Conservation (phyloP, 1,140 invertebrate genomes). For the Rhopalosiphum padi region DNA sequence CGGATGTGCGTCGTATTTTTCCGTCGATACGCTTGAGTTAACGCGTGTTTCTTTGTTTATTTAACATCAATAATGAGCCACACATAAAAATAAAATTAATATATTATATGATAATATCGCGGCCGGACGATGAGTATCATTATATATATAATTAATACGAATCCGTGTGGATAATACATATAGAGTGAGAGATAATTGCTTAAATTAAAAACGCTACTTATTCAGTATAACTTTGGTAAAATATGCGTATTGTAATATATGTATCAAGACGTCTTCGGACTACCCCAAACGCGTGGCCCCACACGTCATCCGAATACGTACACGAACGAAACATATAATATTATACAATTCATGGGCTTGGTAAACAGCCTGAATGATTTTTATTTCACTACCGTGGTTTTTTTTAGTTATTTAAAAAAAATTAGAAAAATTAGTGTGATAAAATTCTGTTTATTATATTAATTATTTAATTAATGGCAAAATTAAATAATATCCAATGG, state of each 20-base stretch:
- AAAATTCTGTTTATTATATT: too few species aligned
- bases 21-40: not conserved
- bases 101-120: not conserved
- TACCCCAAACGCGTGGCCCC: too few species aligned
- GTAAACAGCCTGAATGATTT: not conserved
- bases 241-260: too few species aligned
- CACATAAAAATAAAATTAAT: not conserved
- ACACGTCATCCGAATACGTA: not conserved
- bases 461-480: too few species aligned
- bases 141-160: not conserved
- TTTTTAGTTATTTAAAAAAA: too few species aligned
- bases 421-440: too few species aligned
- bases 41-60: not conserved
- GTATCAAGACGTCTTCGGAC: too few species aligned
- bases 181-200: not conserved
- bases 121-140: not conserved
- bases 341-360: not conserved
- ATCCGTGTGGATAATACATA: not conserved
- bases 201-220: not conserved
- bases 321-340: not conserved
- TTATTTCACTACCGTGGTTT: not conserved
- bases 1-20: not conserved
- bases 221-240: too few species aligned
- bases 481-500: too few species aligned
- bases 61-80: not conserved